Percentiles rank a stretch among this genome's conserved stretches.
Evolutionary conservation across 2,113 vertebrate species (phyloP).

Genomic region (Sclerurus mexicanus): DNA sequence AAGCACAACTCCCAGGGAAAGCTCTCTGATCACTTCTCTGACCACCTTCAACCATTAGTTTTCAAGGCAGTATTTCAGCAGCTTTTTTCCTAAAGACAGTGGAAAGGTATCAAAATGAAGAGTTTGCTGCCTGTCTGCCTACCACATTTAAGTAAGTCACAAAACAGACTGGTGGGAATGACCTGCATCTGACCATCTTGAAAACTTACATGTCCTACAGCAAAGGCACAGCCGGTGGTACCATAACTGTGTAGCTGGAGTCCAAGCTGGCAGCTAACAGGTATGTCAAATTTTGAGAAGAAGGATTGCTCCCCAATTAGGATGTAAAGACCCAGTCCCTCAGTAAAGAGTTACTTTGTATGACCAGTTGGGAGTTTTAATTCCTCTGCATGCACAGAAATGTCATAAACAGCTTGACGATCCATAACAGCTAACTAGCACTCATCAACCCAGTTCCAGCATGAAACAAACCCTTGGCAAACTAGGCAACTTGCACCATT

Average conservation of each 20-base stretch:
- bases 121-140: neutral
- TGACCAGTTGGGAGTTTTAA: neutral
- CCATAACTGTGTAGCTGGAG: neutral
- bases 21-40: neutral
- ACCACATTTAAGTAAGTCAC: neutral
- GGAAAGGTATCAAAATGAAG: neutral
- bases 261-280: neutral
- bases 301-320: neutral
- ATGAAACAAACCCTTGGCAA: neutral
- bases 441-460: neutral
- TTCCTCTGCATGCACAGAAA: neutral
- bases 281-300: neutral
- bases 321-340: neutral
- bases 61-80: neutral
- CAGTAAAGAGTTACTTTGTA: neutral
- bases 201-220: neutral
- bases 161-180: neutral
- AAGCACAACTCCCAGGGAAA: neutral
- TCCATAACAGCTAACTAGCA: neutral
- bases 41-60: neutral
- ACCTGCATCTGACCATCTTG: neutral
- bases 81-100: neutral
- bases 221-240: neutral
- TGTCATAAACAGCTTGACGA: neutral
- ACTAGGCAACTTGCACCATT: neutral